Evolutionary conservation across 2,797 vertebrate genomes (phyloP), one percentile per base, ranked within the genome.

Genomic region (Acanthurus leucopareius): DNA sequence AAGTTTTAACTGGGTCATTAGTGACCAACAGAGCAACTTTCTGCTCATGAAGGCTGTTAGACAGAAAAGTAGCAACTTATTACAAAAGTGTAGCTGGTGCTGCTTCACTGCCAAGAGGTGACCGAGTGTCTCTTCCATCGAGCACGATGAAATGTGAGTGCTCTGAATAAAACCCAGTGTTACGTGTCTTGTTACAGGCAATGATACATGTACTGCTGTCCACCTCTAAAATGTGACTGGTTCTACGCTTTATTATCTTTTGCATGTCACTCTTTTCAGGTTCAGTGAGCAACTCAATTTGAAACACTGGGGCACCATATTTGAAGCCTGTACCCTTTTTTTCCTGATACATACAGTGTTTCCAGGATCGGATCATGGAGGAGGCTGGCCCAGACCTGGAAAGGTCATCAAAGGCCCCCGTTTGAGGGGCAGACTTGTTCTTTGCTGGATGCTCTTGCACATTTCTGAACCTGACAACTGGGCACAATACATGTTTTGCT

Each of bases 401-500:
- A 48, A 49, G 47, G 17, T 49, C n/a, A n/a, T n/a, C n/a, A n/a
- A n/a, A n/a, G n/a, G n/a, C n/a, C n/a, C 16, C 22, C 13, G 4
- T 28, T 32, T 8, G 32, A 59, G 35, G 7, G 11, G 35, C 8
- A 20, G 38, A 44, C 16, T 51, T 87, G 75, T 95, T 97, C 89
- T 97, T 97, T 42, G 96, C 96, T 7, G 97, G 96, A 3, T 96
- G 96, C 79, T 97, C 96, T 40, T 25, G 25, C 25, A 25, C 25
- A 25, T 25, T 42, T 11, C 40, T 42, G 11, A 15, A 13, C 44
- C 14, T 42, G 40, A 42, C 61, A 97, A 94, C 96, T 97, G 16
- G 49, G 48, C 20, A 95, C 89, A 48, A 69, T 10, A 40, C 2
- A 5, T 14, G n/a, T 4, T 14, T 25, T 20, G 28, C 48, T n/a